Evolutionary conservation across 2,888 invertebrate genomes (phyloP).

Genomic region (Heteropelma amictum): DNA sequence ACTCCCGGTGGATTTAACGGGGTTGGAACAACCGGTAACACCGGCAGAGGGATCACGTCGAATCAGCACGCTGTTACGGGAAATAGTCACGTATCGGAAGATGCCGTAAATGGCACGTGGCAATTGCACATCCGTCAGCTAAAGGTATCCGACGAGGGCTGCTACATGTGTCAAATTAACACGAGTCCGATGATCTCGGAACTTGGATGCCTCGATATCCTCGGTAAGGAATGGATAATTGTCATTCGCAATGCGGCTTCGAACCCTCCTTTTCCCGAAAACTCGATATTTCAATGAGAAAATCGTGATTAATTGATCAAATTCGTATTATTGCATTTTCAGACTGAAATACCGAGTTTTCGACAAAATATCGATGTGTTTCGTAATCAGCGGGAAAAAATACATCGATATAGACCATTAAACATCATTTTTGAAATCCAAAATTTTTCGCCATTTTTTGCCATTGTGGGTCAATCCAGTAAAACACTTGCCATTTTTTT

Average conservation of each 20-base stretch:
- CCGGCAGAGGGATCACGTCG: slow-evolving; percentile 91
- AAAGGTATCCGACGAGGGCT: slow-evolving; percentile 89
- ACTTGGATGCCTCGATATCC: slow-evolving; percentile 92
- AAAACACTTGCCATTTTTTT: no score
- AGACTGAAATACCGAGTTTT: no score
- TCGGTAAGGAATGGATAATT: slow-evolving; percentile 81
- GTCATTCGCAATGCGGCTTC: background rate
- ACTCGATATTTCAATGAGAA: no score
- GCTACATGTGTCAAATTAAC: slow-evolving; percentile 96
- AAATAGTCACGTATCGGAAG: slow-evolving; percentile 88
- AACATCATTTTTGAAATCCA: no score
- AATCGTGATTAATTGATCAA: no score
- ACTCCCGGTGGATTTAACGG: slow-evolving; percentile 84
- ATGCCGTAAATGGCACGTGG: slow-evolving; percentile 91
- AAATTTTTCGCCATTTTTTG: no score
- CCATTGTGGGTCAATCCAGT: no score
- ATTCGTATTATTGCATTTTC: no score
- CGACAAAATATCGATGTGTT: no score
- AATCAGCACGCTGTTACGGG: slow-evolving; percentile 84
- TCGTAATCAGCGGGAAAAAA: no score
- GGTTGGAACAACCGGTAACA: slow-evolving; percentile 85
- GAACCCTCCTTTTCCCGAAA: background rate
- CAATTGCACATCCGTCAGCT: slow-evolving; percentile 90
- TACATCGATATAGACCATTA: no score
- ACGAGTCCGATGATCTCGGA: slow-evolving; percentile 92